Percentiles rank a stretch among this genome's conserved stretches.
Evolutionary conservation across 2,797 vertebrate species (phyloP).

Genomic region (Natrix natrix): DNA sequence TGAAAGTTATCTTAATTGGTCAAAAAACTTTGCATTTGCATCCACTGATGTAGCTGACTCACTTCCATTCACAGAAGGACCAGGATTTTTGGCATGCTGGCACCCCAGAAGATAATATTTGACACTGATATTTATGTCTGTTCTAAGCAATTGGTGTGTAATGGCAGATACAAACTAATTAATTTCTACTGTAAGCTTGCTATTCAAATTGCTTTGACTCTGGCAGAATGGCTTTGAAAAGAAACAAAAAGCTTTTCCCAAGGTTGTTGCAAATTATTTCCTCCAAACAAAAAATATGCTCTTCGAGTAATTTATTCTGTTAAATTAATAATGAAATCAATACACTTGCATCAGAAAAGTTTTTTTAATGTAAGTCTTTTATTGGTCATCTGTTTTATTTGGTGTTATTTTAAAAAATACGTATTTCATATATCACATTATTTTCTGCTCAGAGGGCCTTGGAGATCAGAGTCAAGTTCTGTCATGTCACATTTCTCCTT

Average conservation of each 20-base stretch:
- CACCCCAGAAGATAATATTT: not conserved
- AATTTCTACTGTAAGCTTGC: not conserved
- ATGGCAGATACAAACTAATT: not conserved
- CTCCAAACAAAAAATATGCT: not conserved
- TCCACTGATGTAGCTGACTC: not conserved
- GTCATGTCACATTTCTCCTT: not conserved
- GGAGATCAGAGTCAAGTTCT: slow-evolving; percentile 1
- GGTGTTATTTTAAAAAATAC: not conserved
- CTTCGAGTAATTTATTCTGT: not conserved
- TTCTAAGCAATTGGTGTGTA: not conserved
- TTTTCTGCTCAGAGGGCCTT: not conserved
- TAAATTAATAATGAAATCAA: not conserved
- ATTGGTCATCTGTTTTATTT: not conserved
- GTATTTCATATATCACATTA: not conserved
- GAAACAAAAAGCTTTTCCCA: not conserved
- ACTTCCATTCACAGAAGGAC: not conserved
- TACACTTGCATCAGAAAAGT: not conserved
- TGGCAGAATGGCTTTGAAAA: not conserved
- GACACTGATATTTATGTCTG: not conserved
- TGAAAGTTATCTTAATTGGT: not conserved
- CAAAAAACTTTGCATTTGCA: not conserved
- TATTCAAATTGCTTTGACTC: not conserved
- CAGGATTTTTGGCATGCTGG: not conserved
- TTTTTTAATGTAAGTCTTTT: not conserved
- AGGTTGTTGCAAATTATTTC: not conserved